Evolutionary conservation across 2,888 invertebrate genomes (phyloP).

Genomic region (Blastobasis adustella): DNA sequence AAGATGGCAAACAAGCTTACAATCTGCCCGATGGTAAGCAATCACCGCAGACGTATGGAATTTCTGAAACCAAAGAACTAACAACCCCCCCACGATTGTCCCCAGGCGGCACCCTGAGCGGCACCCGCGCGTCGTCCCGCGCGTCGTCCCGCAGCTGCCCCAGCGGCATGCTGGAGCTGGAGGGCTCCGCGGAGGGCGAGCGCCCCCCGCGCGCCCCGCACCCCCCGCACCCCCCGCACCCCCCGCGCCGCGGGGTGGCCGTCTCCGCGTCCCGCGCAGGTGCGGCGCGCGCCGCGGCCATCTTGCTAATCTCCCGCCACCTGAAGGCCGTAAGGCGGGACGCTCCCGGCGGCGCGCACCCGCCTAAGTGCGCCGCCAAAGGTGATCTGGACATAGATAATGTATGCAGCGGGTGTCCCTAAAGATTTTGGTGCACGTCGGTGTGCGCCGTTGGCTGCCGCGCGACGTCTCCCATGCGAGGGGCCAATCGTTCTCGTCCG

Average conservation of each 20-base stretch:
- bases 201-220: constrained; percentile 89
- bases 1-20: too few relatives aligned
- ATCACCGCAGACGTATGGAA: too few relatives aligned
- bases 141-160: constrained; percentile 67
- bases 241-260: constrained; percentile 80
- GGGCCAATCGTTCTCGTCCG: too few relatives aligned
- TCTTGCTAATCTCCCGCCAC: constrained; percentile 95
- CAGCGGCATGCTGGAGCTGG: constrained; percentile 56
- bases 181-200: constrained; percentile 70
- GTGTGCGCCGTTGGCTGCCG: constrained; percentile 43
- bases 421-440: constrained; percentile 45
- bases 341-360: constrained; percentile 73
- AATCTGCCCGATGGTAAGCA: too few relatives aligned
- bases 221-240: constrained; percentile 95
- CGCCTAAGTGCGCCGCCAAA: constrained; percentile 74
- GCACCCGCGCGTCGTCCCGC: constrained; percentile 62
- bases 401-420: constrained; percentile 69
- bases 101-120: constrained; percentile 76
- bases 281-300: constrained; percentile 94
- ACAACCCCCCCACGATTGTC: constrained; percentile 37
- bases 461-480: constrained; percentile 22
- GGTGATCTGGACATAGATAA: constrained; percentile 63
- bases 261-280: constrained; percentile 91
- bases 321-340: constrained; percentile 76
- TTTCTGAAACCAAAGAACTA: too few relatives aligned